Conservation (phyloP, 2,888 invertebrate genomes). For the Agonopterix arenella region DNA sequence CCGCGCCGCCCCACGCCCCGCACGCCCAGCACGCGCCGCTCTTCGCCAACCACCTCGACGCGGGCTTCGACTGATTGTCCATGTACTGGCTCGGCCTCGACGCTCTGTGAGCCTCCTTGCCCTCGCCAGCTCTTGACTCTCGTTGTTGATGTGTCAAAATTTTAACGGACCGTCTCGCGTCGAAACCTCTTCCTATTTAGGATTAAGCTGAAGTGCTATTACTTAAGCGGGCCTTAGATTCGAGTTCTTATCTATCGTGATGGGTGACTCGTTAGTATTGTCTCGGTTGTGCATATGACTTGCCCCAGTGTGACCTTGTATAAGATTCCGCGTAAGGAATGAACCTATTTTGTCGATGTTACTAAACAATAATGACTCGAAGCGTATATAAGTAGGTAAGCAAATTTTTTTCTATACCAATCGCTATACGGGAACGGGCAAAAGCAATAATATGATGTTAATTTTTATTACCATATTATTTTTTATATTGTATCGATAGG, state of each 20-base stretch:
- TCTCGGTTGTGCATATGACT: conserved; percentile 74
- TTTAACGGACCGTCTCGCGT: conserved; percentile 51
- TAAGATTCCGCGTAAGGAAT: conserved; percentile 51
- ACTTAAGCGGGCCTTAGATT: conserved; percentile 65
- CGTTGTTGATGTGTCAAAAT: conserved; percentile 44
- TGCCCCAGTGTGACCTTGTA: conserved; percentile 68
- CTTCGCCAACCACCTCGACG: conserved; percentile 77
- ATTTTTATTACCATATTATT: conserved; percentile 77
- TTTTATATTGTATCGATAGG: conserved; percentile 73
- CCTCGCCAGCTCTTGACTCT: conserved; percentile 27
- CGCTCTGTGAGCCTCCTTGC: conserved; percentile 53
- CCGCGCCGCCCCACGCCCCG: conserved; percentile 73
- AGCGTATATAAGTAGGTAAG: conserved; percentile 68
- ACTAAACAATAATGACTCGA: conserved; percentile 53
- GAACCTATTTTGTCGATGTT: conserved; percentile 56
- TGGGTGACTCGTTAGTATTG: conserved; percentile 66
- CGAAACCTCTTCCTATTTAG: conserved; percentile 63
- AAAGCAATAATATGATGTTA: conserved; percentile 78
- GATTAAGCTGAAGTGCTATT: conserved; percentile 74
- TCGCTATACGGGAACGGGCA: conserved; percentile 78
- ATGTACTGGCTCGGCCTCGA: conserved; percentile 62
- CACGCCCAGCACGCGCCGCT: conserved; percentile 51
- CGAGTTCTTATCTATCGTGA: conserved; percentile 31
- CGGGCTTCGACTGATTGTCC: conserved; percentile 72
- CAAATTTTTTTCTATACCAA: conserved; percentile 74